Evolutionary conservation across 1,140 invertebrate genomes (phyloP), one percentile per base, ranked within the genome.

Genomic region (Drosophila tsacasi): DNA sequence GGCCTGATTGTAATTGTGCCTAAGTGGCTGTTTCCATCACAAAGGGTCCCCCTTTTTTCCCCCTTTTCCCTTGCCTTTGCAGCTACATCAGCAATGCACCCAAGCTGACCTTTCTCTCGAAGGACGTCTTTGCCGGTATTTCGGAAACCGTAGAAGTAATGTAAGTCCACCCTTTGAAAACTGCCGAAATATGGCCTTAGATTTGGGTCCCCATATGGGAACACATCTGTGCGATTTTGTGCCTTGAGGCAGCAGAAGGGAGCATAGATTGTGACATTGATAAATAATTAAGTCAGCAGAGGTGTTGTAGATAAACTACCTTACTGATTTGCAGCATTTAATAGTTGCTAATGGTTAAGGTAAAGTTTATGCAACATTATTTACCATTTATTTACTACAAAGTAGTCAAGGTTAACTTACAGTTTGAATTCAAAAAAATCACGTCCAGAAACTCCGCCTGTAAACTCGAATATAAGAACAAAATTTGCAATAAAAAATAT

Each of bases 71-170:
- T 58, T 42, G 2, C 25, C 13, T 32, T 75, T 79, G 23, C 78
- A 94, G 94, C 72, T 94, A 95, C 68, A 95, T 95, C 58, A 93
- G 94, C 9, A 84, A 94, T 67, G 94, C 94, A 3, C 94, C 94
- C 17, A 93, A 94, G 72, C 67, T 95, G 37, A 94, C 83, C 59
- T 92, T 83, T 57, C 86, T 95, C 64, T 94, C 76, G 67, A 94
- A 81, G 79, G 92, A 74, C 92, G 94, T 71, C 49, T 94, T 85
- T 85, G 89, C 42, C 80, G 92, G 69, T 81, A 94, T 81, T 93
- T 94, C 89, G 77, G 90, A 81, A 63, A 93, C 68, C 44, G 94
- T 95, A 93, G 93, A 95, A 78, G 89, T 83, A 27, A 87, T 93
- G 94, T 95, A 84, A 93, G 92, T 37, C 13, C 9, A 19, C 23